These are phyloP conservation scores for Nymphalis io DNA, from an alignment of 1,140 invertebrate genomes.

Conservation along the genomic window DNA sequence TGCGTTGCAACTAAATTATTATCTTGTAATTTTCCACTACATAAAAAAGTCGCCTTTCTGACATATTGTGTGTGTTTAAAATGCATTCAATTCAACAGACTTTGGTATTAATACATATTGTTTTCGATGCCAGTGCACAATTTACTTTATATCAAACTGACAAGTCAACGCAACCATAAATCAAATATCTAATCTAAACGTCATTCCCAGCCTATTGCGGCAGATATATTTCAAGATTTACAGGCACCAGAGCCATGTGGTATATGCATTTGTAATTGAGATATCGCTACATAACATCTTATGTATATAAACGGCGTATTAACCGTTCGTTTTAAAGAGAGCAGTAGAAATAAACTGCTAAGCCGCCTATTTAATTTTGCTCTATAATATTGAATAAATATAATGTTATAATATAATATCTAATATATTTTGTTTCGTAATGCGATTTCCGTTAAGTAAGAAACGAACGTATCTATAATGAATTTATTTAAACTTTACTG, in stretches of 20 bases:
- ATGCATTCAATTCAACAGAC: constrained; percentile 3
- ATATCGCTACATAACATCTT: constrained; percentile 24
- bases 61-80: background rate
- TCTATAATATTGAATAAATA: background rate
- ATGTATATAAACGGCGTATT: constrained; percentile 9
- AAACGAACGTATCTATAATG: background rate
- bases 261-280: constrained; percentile 35
- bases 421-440: background rate
- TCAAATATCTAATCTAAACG: constrained; percentile 59
- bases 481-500: too few relatives aligned
- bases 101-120: constrained; percentile 11
- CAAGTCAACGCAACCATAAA: constrained; percentile 70
- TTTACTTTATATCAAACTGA: constrained; percentile 50
- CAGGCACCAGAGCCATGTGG: constrained; percentile 39
- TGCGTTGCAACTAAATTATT: background rate
- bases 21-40: too few relatives aligned
- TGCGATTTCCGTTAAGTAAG: background rate
- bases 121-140: constrained; percentile 35
- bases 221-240: constrained; percentile 60
- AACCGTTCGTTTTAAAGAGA: constrained; percentile 21
- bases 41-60: too few relatives aligned
- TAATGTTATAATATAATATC: too few relatives aligned
- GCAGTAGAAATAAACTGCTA: constrained; percentile 33
- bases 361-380: background rate
- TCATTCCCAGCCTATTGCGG: constrained; percentile 57